A percentile compares a stretch with the other conserved stretches of the same genome.
phyloP scores from a whole-genome alignment of 2,797 vertebrate species.

The Siniperca scherzeri region DNA sequence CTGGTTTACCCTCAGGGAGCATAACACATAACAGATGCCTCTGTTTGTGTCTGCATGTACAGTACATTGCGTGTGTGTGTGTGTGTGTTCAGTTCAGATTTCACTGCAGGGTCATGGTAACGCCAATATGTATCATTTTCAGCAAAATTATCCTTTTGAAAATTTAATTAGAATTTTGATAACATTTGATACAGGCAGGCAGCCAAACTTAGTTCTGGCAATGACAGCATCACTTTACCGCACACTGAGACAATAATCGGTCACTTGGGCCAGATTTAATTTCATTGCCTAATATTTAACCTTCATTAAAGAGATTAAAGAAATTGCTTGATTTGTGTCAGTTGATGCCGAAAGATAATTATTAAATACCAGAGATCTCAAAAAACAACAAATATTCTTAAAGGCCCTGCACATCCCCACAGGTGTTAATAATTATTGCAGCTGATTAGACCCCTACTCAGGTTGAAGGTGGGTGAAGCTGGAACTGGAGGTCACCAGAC shows the following conservation, averaged over 20 bases:
- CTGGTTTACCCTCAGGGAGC: conserved; percentile 20
- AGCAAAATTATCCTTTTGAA: conserved; percentile 41
- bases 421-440: background rate
- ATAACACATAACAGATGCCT: conserved; percentile 59
- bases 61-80: background rate
- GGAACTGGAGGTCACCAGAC: background rate
- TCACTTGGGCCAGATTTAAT: conserved; percentile 47
- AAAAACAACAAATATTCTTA: background rate
- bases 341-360: conserved; percentile 2
- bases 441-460: background rate
- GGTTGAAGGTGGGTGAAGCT: background rate
- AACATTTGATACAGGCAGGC: conserved; percentile 31
- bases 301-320: conserved; percentile 18
- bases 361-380: background rate
- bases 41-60: conserved; percentile 37
- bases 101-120: conserved; percentile 30
- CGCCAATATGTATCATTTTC: conserved; percentile 37
- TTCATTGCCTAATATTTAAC: conserved; percentile 45
- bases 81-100: conserved; percentile 35
- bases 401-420: background rate
- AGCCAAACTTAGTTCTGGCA: conserved; percentile 40
- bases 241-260: conserved; percentile 31
- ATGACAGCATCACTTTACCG: background rate
- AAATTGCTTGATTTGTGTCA: conserved; percentile 2
- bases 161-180: conserved; percentile 47